These are phyloP conservation scores for Zaprionus davidi DNA, from an alignment of 1,140 invertebrate genomes.

Conservation along the genomic window DNA sequence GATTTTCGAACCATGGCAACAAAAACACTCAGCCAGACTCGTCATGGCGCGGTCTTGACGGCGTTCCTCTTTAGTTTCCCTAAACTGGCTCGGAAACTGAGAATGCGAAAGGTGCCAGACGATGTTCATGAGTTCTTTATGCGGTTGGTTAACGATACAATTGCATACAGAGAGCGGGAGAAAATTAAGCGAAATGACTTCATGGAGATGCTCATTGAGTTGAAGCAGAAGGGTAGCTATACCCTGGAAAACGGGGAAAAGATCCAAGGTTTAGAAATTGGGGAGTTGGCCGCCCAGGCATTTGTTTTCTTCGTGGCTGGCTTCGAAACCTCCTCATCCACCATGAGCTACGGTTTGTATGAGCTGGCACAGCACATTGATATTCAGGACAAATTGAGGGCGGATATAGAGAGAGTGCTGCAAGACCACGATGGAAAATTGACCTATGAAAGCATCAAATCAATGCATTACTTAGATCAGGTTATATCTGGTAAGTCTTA, in stretches of 20 bases:
- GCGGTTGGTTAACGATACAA: constrained; percentile 66
- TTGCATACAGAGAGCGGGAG: constrained; percentile 55
- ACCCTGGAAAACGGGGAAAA: constrained; percentile 32
- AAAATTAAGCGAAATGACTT: constrained; percentile 64
- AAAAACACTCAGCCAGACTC: constrained; percentile 17
- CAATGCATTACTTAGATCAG: constrained; percentile 85
- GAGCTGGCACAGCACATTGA: constrained; percentile 85
- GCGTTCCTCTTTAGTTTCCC: constrained; percentile 47
- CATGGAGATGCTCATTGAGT: constrained; percentile 85
- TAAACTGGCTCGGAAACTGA: constrained; percentile 37
- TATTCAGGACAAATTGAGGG: constrained; percentile 84
- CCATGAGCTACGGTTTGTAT: constrained; percentile 85
- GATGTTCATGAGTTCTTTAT: constrained; percentile 84
- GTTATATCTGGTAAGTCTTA: constrained; percentile 84
- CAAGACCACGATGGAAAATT: constrained; percentile 54
- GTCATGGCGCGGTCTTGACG: constrained; percentile 23
- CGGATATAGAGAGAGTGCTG: constrained; percentile 85
- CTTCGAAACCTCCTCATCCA: constrained; percentile 87
- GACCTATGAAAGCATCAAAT: constrained; percentile 69
- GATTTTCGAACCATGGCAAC: constrained; percentile 84
- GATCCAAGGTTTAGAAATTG: constrained; percentile 40
- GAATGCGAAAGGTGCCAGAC: constrained; percentile 64
- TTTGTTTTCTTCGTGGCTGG: constrained; percentile 86
- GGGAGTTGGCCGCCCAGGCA: constrained; percentile 84
- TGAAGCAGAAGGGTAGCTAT: constrained; percentile 66